Evolutionary conservation across 1,140 invertebrate genomes (phyloP), one percentile per base, ranked within the genome.

Genomic region (Theocolax elegans): DNA sequence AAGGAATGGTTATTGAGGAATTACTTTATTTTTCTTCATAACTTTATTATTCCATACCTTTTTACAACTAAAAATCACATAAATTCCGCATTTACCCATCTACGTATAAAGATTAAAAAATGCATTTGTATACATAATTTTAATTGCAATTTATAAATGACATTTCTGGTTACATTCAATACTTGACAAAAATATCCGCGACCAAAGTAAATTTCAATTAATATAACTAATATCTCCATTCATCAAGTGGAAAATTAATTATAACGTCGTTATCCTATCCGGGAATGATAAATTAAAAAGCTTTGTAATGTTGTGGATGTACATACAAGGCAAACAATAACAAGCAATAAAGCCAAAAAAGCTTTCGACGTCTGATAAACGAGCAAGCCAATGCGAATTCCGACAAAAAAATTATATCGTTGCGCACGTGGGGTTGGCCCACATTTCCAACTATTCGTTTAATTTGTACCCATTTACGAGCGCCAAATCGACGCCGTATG

Each of bases 291-390:
- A 58, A 58, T 40, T 58, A 40, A 58, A 58, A 42, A 38, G 31
- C 19, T 42, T 38, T 40, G 35, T 23, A 58, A 58, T 58, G 19
- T 27, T 38, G 29, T 3, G 13, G 15, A 40, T 13, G 19, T n/a
- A 10, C 40, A 8, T 19, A 7, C 25, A 27, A 17, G 17, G 38
- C 38, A 59, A 60, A 60, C 58, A 60, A 60, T 46, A 60, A 60
- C 58, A 60, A 27, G 58, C 58, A 49, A 40, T 49, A 64, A 64
- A 63, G 25, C 12, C 15, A 21, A 64, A 64, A 63, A 64, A 51
- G 62, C 62, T 51, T 64, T 64, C 17, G 42, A 15, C n/a, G 60
- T 21, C 27, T 63, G 60, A 63, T 49, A 35, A 48, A 63, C 44
- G 60, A 23, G 42, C 44, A 31, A 35, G 35, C 13, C 15, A n/a